phyloP scores from a whole-genome alignment of 2,113 vertebrate species.

The Hippolais icterina region DNA sequence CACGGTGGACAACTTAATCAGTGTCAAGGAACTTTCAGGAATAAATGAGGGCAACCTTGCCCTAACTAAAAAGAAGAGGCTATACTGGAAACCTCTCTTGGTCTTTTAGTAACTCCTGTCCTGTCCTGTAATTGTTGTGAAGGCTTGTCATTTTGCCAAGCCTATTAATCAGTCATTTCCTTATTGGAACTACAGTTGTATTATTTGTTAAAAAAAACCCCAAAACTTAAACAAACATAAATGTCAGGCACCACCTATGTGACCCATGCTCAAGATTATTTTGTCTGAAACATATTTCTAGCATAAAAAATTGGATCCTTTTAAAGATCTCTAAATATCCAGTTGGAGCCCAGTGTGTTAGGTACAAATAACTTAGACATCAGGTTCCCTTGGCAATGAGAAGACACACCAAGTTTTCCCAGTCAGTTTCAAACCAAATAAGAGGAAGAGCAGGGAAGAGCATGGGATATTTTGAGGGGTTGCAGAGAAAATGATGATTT shows the following conservation, averaged over 20 bases:
- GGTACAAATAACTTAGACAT: neutral
- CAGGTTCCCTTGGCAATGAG: neutral
- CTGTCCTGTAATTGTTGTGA: neutral
- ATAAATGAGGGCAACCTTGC: neutral
- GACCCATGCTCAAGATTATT: neutral
- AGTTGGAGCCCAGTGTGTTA: neutral
- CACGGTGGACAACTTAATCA: neutral
- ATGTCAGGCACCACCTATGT: neutral
- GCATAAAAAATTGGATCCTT: neutral
- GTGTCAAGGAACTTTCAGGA: neutral
- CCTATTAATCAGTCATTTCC: neutral
- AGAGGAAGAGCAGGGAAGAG: neutral
- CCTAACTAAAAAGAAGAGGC: neutral
- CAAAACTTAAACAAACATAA: neutral
- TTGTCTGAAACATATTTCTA: neutral
- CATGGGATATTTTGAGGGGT: neutral
- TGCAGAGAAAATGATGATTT: neutral
- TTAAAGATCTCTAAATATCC: neutral
- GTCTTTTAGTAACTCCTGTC: neutral
- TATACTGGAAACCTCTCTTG: neutral
- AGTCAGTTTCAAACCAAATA: neutral
- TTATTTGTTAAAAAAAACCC: neutral
- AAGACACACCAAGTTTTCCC: neutral
- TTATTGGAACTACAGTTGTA: neutral
- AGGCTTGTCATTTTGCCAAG: neutral